Base-by-base conservation (phyloP, 2,797 vertebrate genomes). In the Miichthys miiuy region DNA sequence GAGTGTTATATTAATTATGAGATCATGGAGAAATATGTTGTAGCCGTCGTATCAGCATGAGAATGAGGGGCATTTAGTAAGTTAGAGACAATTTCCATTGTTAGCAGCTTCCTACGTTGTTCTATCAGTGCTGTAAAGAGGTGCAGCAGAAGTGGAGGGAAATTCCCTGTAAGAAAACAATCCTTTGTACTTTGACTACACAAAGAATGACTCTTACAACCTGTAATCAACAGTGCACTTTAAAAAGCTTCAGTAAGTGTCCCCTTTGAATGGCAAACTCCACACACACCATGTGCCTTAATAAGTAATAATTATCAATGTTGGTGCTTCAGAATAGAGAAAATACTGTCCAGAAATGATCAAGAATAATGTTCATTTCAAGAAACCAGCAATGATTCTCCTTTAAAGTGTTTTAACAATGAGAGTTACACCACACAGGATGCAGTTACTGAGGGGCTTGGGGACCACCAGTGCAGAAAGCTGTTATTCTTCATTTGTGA, bases 391-490 rank as follows among this genome's bases (percentile, higher is more conserved):
- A 27, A 44, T 0, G 66, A 61, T 44, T 65, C 17, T 55, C 46
- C 20, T 76, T 70, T 23, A 54, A 62, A 67, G 48, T 51, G 14
- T 76, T 68, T 69, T 18, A 72, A 68, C 17, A 79, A 65, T 56
- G 25, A 72, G 6, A 73, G 71, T 58, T 25, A 7, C 1, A 71
- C 30, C 23, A 60, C 8, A 30, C 2, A 63, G 73, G 3, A 7
- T 5, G 20, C 12, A 56, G 73, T 77, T 44, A 56, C 52, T 64
- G 55, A 77, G 77, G 66, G 77, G 47, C 20, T 70, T 7, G 3
- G 62, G 62, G 82, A 82, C 76, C 83, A 81, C 84, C 77, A 42
- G 71, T 66, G 86, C 72, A 84, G 86, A 84, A 54, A 54, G 83
- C 72, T 27, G 79, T 61, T 79, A 67, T 68, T 87, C 75, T 44